These are phyloP conservation scores for Myotis yumanensis DNA, from an alignment of 2,113 vertebrate species.

Conservation along the genomic window DNA sequence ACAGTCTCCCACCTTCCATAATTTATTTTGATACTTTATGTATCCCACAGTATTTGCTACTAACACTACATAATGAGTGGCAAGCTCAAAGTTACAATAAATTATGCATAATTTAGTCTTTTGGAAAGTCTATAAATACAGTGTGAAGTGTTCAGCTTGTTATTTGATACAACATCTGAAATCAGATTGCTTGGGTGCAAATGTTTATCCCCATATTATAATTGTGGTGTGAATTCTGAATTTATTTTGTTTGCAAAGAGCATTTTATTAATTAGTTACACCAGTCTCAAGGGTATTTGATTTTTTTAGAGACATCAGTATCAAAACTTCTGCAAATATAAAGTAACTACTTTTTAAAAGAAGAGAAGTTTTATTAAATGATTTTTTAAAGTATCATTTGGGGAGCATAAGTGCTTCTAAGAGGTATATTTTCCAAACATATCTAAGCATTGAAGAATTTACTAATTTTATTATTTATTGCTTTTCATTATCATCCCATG, in stretches of 20 bases:
- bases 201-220: slow-evolving; percentile 69
- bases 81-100: slow-evolving; percentile 70
- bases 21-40: slow-evolving; percentile 62
- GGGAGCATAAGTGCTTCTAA: neutral
- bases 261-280: slow-evolving; percentile 70
- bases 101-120: slow-evolving; percentile 68
- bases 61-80: slow-evolving; percentile 56
- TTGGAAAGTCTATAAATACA: slow-evolving; percentile 71
- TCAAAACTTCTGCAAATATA: slow-evolving; percentile 62
- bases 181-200: slow-evolving; percentile 73
- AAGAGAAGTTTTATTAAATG: slow-evolving; percentile 51
- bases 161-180: slow-evolving; percentile 72
- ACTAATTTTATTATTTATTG: slow-evolving; percentile 13
- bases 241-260: slow-evolving; percentile 71
- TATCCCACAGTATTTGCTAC: slow-evolving; percentile 46
- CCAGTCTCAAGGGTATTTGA: slow-evolving; percentile 56
- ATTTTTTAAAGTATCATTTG: slow-evolving; percentile 45
- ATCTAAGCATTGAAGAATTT: slow-evolving; percentile 39
- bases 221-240: slow-evolving; percentile 57
- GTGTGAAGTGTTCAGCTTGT: slow-evolving; percentile 65
- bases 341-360: slow-evolving; percentile 54
- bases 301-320: slow-evolving; percentile 53
- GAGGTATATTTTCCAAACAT: slow-evolving; percentile 26
- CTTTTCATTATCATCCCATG: neutral
- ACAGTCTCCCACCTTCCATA: slow-evolving; percentile 47